Evolutionary conservation across 2,888 invertebrate species (phyloP).

Genomic region (Trypoxylon attenuatum): DNA sequence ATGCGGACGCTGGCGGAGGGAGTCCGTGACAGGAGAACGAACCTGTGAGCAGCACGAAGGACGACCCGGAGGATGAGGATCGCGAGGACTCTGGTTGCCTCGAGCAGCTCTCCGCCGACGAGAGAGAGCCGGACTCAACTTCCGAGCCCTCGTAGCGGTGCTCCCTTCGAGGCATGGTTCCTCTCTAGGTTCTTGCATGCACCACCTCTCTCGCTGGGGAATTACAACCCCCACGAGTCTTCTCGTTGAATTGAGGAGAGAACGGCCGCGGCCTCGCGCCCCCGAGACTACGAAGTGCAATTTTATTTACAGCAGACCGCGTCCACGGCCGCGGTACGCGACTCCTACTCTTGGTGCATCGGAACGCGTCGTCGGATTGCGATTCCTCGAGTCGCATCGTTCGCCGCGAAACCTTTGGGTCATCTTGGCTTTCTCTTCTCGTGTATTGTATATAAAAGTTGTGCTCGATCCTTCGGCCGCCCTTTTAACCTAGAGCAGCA

Average conservation of each 20-base stretch:
- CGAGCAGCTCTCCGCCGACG: constrained; percentile 54
- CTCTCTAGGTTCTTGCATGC: too few relatives aligned
- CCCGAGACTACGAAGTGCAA: constrained; percentile 62
- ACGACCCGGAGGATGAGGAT: constrained; percentile 59
- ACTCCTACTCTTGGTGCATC: constrained; percentile 9
- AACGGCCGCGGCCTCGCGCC: constrained; percentile 31
- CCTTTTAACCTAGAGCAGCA: background rate
- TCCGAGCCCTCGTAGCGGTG: constrained; percentile 73
- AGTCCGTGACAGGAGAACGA: constrained; percentile 74
- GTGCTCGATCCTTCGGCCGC: background rate
- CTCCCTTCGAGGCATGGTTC: too few relatives aligned
- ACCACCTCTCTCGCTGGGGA: background rate
- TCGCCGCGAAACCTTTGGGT: too few relatives aligned
- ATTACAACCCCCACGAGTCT: background rate
- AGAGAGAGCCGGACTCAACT: constrained; percentile 70
- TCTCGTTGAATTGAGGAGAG: constrained; percentile 9
- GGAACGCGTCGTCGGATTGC: constrained; percentile 14
- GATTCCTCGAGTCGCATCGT: too few relatives aligned
- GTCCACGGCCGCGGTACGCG: constrained; percentile 14
- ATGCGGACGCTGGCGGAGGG: constrained; percentile 67
- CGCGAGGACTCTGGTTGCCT: constrained; percentile 47
- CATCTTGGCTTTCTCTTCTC: background rate
- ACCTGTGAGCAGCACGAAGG: constrained; percentile 64
- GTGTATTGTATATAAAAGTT: background rate
- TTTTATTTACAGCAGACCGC: constrained; percentile 50